Evolutionary conservation across 2,888 invertebrate species (phyloP), one percentile per base, ranked within the genome.

Genomic region (Drosophila pseudotakahashii): DNA sequence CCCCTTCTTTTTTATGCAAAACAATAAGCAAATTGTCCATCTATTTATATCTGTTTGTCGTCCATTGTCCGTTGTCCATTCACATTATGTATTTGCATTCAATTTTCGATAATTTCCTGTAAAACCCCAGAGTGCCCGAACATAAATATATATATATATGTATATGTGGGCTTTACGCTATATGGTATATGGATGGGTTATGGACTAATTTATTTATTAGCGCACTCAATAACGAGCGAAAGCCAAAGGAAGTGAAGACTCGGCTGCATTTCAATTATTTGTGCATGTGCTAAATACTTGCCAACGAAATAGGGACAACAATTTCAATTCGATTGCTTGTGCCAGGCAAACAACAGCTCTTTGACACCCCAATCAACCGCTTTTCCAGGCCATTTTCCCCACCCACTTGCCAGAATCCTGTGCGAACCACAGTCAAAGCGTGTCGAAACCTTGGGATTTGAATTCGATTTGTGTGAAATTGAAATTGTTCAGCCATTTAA

Each of bases 151-250:
- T 10, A 26, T 23, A 23, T 10, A 47, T 39, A 2, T 19, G 19
- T 1, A 32, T n/a, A 19, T 61, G 30, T 30, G 3, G 23, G 23
- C 23, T 23, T 23, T 3, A 23, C 3, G 26, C 26, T 26, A 26
- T 19, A 7, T 1, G 4, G 19, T 36, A 39, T 47, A 23, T 14
- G 34, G 10, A 30, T 32, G 16, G 16, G 16, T 45, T 58, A 14
- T 13, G 62, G 60, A 34, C 45, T 75, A 76, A 81, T 81, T 79
- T 71, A 81, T 76, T 78, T 74, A 73, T 81, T 78, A 58, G 60
- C 70, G 50, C 34, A 64, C 62, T 75, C 69, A 67, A 75, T 69
- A 19, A 57, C 62, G 70, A 6, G 19, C 19, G 14, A 72, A 54
- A 47, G 23, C 58, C 62, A 52, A 47, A 42, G 41, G 54, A 55